Evolutionary conservation across 2,797 vertebrate genomes (phyloP), one percentile per base, ranked within the genome.

Genomic region (Chelon auratus): DNA sequence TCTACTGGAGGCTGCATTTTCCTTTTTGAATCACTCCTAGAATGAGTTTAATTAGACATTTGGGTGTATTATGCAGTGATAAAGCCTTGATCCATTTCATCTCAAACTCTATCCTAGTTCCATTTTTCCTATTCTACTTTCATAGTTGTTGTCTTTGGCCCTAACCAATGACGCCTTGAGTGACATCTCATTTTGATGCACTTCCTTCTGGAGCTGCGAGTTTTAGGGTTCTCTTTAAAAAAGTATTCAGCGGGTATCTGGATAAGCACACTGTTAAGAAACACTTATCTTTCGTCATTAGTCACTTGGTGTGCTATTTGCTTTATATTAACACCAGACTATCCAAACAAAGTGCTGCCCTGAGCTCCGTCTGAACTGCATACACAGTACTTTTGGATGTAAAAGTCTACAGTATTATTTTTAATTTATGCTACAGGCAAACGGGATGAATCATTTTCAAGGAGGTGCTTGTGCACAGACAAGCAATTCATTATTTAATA

Each of bases 401-500:
- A 53, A 54, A 54, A 48, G 42, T 51, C 9, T 3, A n/a, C 13
- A 8, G 36, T 9, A 17, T 42, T 50, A 62, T 63, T 59, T 42
- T 55, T 37, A 4, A 51, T 43, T 59, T 12, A 45, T 65, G 55
- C 47, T 22, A 12, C 47, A 58, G 47, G 18, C 2, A 52, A 42
- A 51, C 12, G 26, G 37, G 8, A 65, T 37, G 4, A 33, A 51
- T 69, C 11, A 3, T 60, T 76, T 48, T 63, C 47, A 13, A 13
- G 53, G 9, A 62, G 57, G 64, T 47, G 68, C 67, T 78, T 39
- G 66, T 62, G 5, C 4, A 22, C 43, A 55, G 39, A 74, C 66
- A 45, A 9, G 10, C 26, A 56, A 13, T 67, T 64, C 30, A 69
- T 56, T 55, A 56, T 60, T 55, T 47, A 26, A 68, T 26, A 39